Evolutionary conservation across 2,797 vertebrate genomes (phyloP).

Genomic region (Macroramphosus scolopax): DNA sequence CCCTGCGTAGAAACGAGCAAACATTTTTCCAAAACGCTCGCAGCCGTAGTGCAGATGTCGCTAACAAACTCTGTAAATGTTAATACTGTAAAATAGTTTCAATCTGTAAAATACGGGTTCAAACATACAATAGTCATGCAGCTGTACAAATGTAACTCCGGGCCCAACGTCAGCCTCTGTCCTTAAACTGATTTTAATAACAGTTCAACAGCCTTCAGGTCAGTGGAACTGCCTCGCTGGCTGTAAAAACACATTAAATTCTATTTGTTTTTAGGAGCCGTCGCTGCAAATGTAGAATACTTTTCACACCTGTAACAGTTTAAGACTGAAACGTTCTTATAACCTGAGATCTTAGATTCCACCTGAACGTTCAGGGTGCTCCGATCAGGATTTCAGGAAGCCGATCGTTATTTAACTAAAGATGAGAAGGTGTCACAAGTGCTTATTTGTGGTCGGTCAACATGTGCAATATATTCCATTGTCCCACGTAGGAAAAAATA

Average conservation of each 20-base stretch:
- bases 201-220: no score
- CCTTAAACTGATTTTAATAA: no score
- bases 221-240: no score
- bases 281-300: slow-evolving; percentile 1
- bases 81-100: slow-evolving; percentile 16
- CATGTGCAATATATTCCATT: no score
- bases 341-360: slow-evolving; percentile 9
- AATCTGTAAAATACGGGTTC: slow-evolving; percentile 26
- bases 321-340: slow-evolving; percentile 3
- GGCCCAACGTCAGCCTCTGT: background rate
- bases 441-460: no score
- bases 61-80: no score
- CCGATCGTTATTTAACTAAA: no score
- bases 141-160: slow-evolving; percentile 1
- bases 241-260: background rate
- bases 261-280: background rate
- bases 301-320: slow-evolving; percentile 10
- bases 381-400: no score
- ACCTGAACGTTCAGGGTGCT: no score
- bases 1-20: slow-evolving; percentile 14
- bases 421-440: no score
- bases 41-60: slow-evolving; percentile 27
- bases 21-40: slow-evolving; percentile 11
- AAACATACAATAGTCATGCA: background rate
- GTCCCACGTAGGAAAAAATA: no score